A percentile compares a stretch with the other conserved stretches of the same genome.
phyloP scores from a whole-genome alignment of 2,113 vertebrate genomes.

The Tragelaphus buxtoni region DNA sequence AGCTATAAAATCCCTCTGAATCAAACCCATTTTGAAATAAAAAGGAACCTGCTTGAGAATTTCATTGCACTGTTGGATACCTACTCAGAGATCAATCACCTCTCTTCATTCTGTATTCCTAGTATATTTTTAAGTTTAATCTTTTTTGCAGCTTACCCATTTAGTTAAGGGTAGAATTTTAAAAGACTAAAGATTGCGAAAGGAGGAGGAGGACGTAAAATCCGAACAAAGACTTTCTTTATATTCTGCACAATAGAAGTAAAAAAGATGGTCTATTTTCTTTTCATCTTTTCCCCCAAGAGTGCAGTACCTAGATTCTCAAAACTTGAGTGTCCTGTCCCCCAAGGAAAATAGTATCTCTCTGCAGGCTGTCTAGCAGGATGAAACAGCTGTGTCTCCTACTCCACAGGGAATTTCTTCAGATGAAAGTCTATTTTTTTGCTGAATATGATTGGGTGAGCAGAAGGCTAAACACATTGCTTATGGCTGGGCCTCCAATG shows the following conservation, averaged over 20 bases:
- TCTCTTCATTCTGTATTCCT: constrained; percentile 82
- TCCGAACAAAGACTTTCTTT: constrained; percentile 68
- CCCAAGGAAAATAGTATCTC: constrained; percentile 64
- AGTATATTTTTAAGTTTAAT: constrained; percentile 84
- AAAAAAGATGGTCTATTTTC: constrained; percentile 69
- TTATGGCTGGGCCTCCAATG: constrained; percentile 42
- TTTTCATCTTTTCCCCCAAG: constrained; percentile 64
- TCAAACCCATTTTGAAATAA: constrained; percentile 82
- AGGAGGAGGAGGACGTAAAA: constrained; percentile 67
- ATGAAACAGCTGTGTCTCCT: constrained; percentile 64
- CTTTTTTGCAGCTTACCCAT: constrained; percentile 79
- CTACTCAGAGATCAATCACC: constrained; percentile 85
- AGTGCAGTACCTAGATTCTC: constrained; percentile 45
- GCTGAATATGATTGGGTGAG: constrained; percentile 51
- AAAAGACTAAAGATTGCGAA: constrained; percentile 75
- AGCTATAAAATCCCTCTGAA: constrained; percentile 83
- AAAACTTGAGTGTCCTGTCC: constrained; percentile 65
- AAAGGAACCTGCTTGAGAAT: constrained; percentile 84
- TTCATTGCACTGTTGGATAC: constrained; percentile 82
- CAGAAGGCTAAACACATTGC: constrained; percentile 64
- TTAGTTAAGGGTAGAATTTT: constrained; percentile 83
- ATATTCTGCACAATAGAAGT: constrained; percentile 56
- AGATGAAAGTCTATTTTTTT: constrained; percentile 52
- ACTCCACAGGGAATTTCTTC: constrained; percentile 57
- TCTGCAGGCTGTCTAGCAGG: constrained; percentile 51